Conservation (phyloP, 2,888 invertebrate species). For the Tenthredo scrophulariae region DNA sequence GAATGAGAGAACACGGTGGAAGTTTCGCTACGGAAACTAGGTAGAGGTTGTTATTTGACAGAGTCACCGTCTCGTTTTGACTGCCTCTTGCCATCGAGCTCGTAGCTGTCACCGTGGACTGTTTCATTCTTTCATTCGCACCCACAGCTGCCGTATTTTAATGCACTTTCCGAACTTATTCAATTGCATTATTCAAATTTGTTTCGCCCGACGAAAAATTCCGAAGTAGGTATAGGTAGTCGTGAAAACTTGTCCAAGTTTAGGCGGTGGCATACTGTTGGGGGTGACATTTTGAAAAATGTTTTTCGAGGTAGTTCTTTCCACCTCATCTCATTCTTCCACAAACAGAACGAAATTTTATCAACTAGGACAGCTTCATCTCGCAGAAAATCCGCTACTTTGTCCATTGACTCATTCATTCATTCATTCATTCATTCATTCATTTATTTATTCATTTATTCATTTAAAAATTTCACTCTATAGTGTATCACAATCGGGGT, state of each 20-base stretch:
- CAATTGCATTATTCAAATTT: slow-evolving; percentile 73
- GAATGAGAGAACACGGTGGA: slow-evolving; percentile 46
- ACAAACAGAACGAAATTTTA: slow-evolving; percentile 10
- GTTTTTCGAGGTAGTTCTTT: not conserved
- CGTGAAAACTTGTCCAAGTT: slow-evolving; percentile 42
- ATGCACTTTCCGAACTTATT: slow-evolving; percentile 69
- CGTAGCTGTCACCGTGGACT: slow-evolving; percentile 35
- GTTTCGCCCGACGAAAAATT: slow-evolving; percentile 51
- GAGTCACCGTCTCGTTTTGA: slow-evolving; percentile 55
- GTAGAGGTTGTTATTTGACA: slow-evolving; percentile 69
- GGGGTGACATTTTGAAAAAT: slow-evolving; percentile 47
- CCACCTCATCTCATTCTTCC: slow-evolving; percentile 14
- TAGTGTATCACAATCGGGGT: slow-evolving; percentile 1
- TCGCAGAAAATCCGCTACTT: not conserved
- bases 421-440: not conserved
- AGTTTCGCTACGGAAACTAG: slow-evolving; percentile 67
- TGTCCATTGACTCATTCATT: slow-evolving; percentile 29
- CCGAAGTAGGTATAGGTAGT: slow-evolving; percentile 19
- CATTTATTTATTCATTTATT: slow-evolving; percentile 16
- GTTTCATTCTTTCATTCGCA: slow-evolving; percentile 49
- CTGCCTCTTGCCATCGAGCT: not conserved
- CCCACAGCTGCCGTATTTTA: slow-evolving; percentile 66
- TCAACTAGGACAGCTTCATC: slow-evolving; percentile 21
- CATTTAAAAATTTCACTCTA: not conserved
- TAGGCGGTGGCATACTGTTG: not conserved